Conservation (phyloP, 2,797 vertebrate genomes). For the Enoplosus armatus region DNA sequence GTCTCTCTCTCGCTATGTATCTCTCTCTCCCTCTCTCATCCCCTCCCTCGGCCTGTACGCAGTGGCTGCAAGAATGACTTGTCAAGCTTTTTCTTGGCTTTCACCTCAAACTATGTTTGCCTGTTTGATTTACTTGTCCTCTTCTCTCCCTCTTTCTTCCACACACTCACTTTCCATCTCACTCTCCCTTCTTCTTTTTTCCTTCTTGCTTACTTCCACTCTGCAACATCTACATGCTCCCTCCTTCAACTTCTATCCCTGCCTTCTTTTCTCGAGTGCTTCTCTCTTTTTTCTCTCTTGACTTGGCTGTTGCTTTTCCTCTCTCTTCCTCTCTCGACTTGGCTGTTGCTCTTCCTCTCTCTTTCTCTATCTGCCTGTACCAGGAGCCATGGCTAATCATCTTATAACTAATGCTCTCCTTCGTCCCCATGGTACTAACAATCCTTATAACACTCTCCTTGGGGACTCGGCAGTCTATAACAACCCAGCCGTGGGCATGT, state of each 20-base stretch:
- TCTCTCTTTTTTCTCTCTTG: slow-evolving; percentile 65
- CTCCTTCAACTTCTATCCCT: slow-evolving; percentile 55
- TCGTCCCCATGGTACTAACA: slow-evolving; percentile 99
- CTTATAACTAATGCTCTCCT: slow-evolving; percentile 99
- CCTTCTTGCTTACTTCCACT: slow-evolving; percentile 67
- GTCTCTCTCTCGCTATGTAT: slow-evolving; percentile 24
- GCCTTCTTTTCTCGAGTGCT: slow-evolving; percentile 50
- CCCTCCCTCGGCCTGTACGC: slow-evolving; percentile 64
- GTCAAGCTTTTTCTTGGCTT: slow-evolving; percentile 88
- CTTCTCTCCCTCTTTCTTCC: slow-evolving; percentile 83
- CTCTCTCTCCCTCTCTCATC: slow-evolving; percentile 19
- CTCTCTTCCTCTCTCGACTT: slow-evolving; percentile 70
- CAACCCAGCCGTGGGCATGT: slow-evolving; percentile 99
- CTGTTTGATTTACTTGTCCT: slow-evolving; percentile 91
- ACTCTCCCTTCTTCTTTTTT: slow-evolving; percentile 42
- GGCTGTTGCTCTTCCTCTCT: slow-evolving; percentile 73
- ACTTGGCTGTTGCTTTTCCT: slow-evolving; percentile 68
- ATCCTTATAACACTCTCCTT: slow-evolving; percentile 99
- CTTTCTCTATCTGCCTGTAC: slow-evolving; percentile 91
- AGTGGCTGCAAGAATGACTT: slow-evolving; percentile 86
- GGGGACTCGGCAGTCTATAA: slow-evolving; percentile 99
- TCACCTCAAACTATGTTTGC: slow-evolving; percentile 89
- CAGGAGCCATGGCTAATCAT: slow-evolving; percentile 99
- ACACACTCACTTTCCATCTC: slow-evolving; percentile 78
- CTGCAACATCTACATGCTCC: slow-evolving; percentile 63